These are phyloP conservation scores for Oryzias sinensis DNA, from an alignment of 2,797 vertebrate species.

Conservation along the genomic window DNA sequence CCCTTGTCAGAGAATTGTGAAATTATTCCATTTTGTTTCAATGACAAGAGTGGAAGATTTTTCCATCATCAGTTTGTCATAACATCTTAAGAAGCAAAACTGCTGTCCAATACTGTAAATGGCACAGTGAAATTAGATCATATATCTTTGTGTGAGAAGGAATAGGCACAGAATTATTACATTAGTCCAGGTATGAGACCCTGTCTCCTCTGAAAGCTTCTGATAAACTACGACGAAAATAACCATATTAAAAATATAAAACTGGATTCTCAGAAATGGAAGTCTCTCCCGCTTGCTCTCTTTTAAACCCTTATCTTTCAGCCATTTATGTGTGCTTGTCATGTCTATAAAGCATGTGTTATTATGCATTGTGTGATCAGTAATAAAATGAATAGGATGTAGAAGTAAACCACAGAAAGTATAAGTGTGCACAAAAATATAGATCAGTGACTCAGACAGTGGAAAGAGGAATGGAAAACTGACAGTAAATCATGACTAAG, in stretches of 20 bases:
- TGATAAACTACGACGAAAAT: constrained; percentile 67
- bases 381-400: constrained; percentile 38
- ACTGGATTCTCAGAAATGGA: constrained; percentile 52
- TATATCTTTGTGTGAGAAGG: constrained; percentile 19
- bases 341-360: constrained; percentile 64
- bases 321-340: constrained; percentile 47
- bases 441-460: constrained; percentile 70
- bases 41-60: too few relatives aligned
- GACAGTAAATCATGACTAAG: constrained; percentile 47
- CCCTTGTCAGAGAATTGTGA: too few relatives aligned
- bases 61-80: not conserved
- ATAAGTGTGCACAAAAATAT: constrained; percentile 78
- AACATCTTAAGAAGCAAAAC: constrained; percentile 2
- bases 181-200: constrained; percentile 45
- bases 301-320: constrained; percentile 22
- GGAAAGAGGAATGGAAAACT: constrained; percentile 62
- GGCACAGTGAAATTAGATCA: constrained; percentile 23
- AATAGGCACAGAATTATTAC: constrained; percentile 33
- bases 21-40: too few relatives aligned
- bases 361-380: constrained; percentile 62
- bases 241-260: constrained; percentile 22
- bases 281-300: constrained; percentile 25
- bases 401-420: constrained; percentile 59
- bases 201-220: constrained; percentile 54
- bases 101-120: constrained; percentile 11